Evolutionary conservation across 2,888 invertebrate genomes (phyloP), one percentile per base, ranked within the genome.

Genomic region (Lypha dubia): DNA sequence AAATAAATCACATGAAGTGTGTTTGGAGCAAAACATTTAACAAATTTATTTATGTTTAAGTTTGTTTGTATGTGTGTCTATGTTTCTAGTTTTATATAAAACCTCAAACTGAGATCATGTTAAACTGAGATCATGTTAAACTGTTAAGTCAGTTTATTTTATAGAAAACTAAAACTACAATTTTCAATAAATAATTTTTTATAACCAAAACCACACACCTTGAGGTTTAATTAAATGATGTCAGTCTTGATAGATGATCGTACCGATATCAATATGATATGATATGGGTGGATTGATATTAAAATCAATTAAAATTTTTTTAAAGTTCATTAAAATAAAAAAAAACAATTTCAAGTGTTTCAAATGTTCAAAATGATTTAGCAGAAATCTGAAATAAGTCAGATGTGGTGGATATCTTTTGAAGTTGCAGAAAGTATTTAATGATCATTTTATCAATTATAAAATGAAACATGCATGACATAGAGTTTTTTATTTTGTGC

Each of bases 201-300:
- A 46, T 51, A 51, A 38, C 1, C 13, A 17, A 44, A 73, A 63
- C 84, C 84, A 74, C 84, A 84, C 84, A 84, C 84, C 77, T 82
- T 79, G 84, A 62, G 51, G n/a, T 41, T 62, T 63, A 22, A 32
- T 60, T 46, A 20, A 58, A 32, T 35, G 32, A 41, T 56, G 53
- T 44, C 56, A 22, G 17, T 8, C 41, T 70, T 82, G 56, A 77
- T 81, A 60, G 58, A 51, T 44, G 60, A 58, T 65, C 28, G 22
- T 38, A 38, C 5, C 13, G 4, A 32, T 67, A 58, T 28, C 28
- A 17, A 9, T 35, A 11, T 56, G 32, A 24, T 35, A 15, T 60
- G 67, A n/a, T 76, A 56, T 22, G 80, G 51, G 71, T 35, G 60
- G 44, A 53, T 38, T 63, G 60, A 46, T 75, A 51, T 68, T 49